Evolutionary conservation across 2,113 vertebrate species (phyloP), one percentile per base, ranked within the genome.

Genomic region (Aspidoscelis tigris): DNA sequence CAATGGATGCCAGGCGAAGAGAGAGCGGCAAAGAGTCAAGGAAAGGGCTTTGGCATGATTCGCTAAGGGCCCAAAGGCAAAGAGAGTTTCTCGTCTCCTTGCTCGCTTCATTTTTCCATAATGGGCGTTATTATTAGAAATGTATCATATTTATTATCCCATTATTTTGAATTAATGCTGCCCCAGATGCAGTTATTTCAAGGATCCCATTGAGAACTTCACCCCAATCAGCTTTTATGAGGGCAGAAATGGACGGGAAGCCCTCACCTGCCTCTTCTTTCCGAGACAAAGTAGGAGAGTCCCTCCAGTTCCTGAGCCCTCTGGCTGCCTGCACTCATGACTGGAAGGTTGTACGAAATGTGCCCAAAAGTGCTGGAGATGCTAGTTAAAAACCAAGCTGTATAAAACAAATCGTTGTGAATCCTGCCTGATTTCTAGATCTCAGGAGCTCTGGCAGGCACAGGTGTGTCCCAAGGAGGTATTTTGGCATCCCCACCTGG

Each of bases 161-260:
- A 82, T 86, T 80, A 84, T 84, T 81, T 80, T 86, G 73, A 76
- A 81, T 74, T 88, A 76, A 82, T 65, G 73, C 78, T 79, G 77
- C 70, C 83, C 84, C 73, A 55, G 64, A 88, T 82, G 77, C 81
- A 65, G 84, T 84, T 88, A 84, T 88, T 84, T 82, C 58, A 58
- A 74, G 73, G 20, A 84, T 58, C 71, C 78, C 73, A 61, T 78
- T 0, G 76, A 78, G 55, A 3, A 53, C 58, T 41, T 85, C 58
- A 85, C 47, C 85, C 81, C 82, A 74, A 74, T 80, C 78, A 68
- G 44, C 55, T 80, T 80, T 80, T 74, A 75, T 26, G 84, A 65
- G 14, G 16, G 50, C 33, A 5, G n/a, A 41, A 73, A 39, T 7
- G 22, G 20, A 20, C 10, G 82, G 3, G 41, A 41, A 64, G 70